phyloP scores from a whole-genome alignment of 2,888 invertebrate species.

The Monoplex corrugatus region DNA sequence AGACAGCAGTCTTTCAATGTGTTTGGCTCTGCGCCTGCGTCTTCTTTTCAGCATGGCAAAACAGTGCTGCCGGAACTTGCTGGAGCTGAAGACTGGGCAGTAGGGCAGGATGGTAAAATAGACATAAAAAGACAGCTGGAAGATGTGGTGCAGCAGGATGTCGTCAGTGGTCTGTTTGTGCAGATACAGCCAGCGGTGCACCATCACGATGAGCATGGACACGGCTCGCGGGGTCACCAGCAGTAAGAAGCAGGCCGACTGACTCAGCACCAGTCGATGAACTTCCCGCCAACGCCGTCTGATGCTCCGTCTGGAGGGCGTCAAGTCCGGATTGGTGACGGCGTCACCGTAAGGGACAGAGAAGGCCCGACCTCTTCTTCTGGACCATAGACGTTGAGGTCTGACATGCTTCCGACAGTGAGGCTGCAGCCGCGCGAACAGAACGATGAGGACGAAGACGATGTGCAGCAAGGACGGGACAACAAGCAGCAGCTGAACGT shows the following conservation, averaged over 20 bases:
- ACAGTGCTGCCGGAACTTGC: slow-evolving; percentile 55
- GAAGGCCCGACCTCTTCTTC: not conserved
- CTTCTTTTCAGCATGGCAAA: slow-evolving; percentile 6
- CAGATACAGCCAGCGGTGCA: slow-evolving; percentile 57
- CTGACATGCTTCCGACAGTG: not conserved
- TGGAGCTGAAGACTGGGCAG: slow-evolving; percentile 63
- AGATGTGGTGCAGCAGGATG: slow-evolving; percentile 63
- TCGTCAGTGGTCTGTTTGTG: slow-evolving; percentile 56
- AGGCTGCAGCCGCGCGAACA: slow-evolving; percentile 50
- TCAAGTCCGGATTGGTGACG: not conserved
- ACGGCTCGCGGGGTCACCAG: slow-evolving; percentile 68
- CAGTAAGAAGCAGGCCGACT: slow-evolving; percentile 64
- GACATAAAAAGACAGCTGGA: slow-evolving; percentile 68
- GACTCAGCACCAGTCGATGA: slow-evolving; percentile 61
- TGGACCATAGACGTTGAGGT: not conserved
- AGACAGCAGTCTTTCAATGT: not conserved
- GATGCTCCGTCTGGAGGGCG: not conserved
- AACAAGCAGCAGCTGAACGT: slow-evolving; percentile 64
- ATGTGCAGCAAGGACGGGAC: slow-evolving; percentile 65
- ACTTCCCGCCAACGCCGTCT: slow-evolving; percentile 60
- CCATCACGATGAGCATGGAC: slow-evolving; percentile 62
- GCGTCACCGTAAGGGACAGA: not conserved
- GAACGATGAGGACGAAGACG: slow-evolving; percentile 60
- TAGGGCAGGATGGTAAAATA: slow-evolving; percentile 68
- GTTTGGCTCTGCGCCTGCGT: not conserved